Base-by-base conservation (phyloP, 2,797 vertebrate genomes). In the Furcifer pardalis region DNA sequence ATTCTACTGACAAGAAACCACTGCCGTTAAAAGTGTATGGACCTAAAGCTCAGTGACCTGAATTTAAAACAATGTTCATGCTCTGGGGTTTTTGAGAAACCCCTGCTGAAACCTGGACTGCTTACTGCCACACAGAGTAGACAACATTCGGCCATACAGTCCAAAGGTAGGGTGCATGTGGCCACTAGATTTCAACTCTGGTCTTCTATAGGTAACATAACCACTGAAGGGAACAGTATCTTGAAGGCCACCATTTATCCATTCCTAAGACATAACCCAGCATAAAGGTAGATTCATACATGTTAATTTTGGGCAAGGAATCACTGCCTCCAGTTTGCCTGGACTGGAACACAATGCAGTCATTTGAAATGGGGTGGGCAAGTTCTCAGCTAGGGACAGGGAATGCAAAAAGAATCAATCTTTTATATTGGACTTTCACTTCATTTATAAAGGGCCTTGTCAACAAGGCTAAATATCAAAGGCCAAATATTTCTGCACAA, bases 401-500 rank as follows among this genome's bases (percentile, higher is more conserved):
- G 68, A 69, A 40, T 25, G 21, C 35, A 46, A 23, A 87, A 91
- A 91, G 92, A 94, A 94, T 91, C 5, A 1, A 66, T 74, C 84
- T 88, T 92, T 92, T 90, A 90, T 93, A 86, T 56, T 84, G 88
- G 63, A 63, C 81, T 79, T 89, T 86, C 69, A 82, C 81, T 86
- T 88, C 72, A 80, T 77, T 71, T 91, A 91, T 86, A 92, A 92
- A 91, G 89, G 77, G 68, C 30, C 86, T 80, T 77, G 81, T 83
- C 46, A 0, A 2, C 62, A 83, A 75, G 32, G 46, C 27, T 56
- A 52, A 92, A 91, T 76, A 82, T 46, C 2, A 0, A 72, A 89
- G 82, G 89, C 85, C 89, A 94, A 84, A 91, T 77, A 77, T 91
- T 87, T 90, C 86, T 88, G 65, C 46, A 84, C 79, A 89, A 93